phyloP scores from a whole-genome alignment of 1,140 invertebrate genomes.

The Apocrypta bakeri region DNA sequence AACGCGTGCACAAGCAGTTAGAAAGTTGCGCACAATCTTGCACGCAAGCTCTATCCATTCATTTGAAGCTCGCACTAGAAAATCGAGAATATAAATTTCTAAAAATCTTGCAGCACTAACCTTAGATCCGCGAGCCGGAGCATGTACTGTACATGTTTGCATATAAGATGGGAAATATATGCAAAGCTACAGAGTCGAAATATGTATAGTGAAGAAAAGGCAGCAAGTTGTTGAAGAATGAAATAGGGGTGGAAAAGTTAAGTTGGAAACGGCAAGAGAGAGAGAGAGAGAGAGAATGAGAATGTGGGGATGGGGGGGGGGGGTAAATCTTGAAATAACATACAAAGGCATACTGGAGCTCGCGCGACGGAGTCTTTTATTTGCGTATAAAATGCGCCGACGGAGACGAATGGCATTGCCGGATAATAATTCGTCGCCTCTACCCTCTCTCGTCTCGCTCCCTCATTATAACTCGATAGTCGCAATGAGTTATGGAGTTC shows the following conservation, averaged over 20 bases:
- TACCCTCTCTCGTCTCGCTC: too few species aligned
- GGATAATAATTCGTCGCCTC: conserved; percentile 32
- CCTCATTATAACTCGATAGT: neutral
- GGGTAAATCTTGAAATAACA: conserved; percentile 47
- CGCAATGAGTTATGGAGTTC: conserved; percentile 32
- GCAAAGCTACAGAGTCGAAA: neutral
- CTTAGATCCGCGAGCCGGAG: neutral
- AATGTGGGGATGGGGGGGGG: neutral
- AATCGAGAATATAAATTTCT: neutral
- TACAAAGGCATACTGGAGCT: conserved; percentile 17
- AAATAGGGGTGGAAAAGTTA: conserved; percentile 13
- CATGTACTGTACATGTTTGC: neutral
- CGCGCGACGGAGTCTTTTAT: conserved; percentile 40
- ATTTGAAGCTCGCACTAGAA: neutral
- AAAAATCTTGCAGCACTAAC: neutral
- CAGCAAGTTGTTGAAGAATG: conserved; percentile 23
- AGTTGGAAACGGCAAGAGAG: conserved; percentile 3
- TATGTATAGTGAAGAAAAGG: neutral
- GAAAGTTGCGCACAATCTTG: neutral
- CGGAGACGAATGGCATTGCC: conserved; percentile 35
- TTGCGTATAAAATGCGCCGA: conserved; percentile 28
- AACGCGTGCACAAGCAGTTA: neutral
- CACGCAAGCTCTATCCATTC: neutral
- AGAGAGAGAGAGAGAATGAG: neutral
- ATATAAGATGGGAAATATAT: conserved; percentile 8